phyloP scores from a whole-genome alignment of 2,113 vertebrate genomes.

The Accipiter cooperii region DNA sequence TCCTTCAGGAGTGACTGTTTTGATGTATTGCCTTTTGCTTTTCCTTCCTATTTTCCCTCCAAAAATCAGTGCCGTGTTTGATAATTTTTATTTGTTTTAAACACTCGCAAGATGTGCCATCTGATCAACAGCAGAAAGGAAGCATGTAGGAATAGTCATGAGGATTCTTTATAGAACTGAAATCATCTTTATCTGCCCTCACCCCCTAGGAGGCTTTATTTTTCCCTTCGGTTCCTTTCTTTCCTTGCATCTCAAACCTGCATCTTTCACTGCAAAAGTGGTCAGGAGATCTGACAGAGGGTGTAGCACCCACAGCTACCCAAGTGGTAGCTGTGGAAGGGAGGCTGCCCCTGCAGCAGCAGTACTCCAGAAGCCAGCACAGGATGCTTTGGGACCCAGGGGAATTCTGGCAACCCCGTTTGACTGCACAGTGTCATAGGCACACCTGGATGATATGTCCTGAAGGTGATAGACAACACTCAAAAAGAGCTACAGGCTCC shows the following conservation, averaged over 20 bases:
- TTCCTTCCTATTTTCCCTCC: not conserved
- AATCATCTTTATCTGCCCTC: not conserved
- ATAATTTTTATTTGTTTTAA: not conserved
- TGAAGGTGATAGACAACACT: not conserved
- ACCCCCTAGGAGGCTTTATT: not conserved
- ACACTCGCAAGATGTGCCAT: not conserved
- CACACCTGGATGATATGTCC: not conserved
- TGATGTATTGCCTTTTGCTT: not conserved
- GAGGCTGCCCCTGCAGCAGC: not conserved
- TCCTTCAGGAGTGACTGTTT: not conserved
- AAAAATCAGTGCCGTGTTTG: not conserved
- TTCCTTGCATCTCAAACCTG: not conserved
- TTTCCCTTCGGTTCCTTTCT: not conserved
- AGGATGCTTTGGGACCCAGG: not conserved
- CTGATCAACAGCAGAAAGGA: not conserved
- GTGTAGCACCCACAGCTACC: not conserved
- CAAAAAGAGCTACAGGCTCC: not conserved
- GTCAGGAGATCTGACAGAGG: not conserved
- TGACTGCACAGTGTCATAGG: not conserved
- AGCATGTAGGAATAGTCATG: not conserved
- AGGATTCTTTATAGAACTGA: not conserved
- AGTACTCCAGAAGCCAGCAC: not conserved
- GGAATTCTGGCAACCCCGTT: not conserved
- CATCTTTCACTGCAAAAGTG: not conserved
- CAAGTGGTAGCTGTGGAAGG: not conserved